Evolutionary conservation across 2,113 vertebrate species (phyloP).

Genomic region (Heptranchias perlo): DNA sequence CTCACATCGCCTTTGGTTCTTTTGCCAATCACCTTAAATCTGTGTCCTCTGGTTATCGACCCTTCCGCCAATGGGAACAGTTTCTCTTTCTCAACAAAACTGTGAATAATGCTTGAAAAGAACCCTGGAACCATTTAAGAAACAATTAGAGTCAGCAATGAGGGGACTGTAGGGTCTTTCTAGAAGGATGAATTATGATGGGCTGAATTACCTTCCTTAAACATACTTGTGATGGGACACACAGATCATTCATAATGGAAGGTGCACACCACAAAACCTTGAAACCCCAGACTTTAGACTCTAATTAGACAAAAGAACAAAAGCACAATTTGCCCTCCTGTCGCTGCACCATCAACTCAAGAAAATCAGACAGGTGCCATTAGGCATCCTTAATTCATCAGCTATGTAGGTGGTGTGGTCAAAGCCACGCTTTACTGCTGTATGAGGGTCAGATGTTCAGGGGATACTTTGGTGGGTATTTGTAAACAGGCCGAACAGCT

Average conservation of each 20-base stretch:
- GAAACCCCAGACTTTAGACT: neutral
- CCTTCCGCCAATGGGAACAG: too few species aligned
- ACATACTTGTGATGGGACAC: neutral
- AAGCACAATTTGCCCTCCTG: neutral
- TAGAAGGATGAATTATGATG: neutral
- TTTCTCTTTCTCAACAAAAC: too few species aligned
- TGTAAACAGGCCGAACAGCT: neutral
- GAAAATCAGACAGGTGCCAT: neutral
- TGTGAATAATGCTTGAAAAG: too few species aligned
- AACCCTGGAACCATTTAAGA: neutral
- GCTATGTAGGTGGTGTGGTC: neutral
- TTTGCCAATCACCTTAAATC: too few species aligned
- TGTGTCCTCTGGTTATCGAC: too few species aligned
- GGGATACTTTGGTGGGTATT: neutral
- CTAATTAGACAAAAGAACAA: neutral
- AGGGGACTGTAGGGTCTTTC: neutral
- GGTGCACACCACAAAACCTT: neutral
- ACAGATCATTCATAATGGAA: neutral
- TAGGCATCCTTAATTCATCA: neutral
- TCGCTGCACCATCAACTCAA: too few species aligned
- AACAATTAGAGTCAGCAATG: neutral
- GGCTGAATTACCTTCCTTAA: neutral
- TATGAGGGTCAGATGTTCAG: neutral
- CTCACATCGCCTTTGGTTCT: too few species aligned
- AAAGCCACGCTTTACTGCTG: neutral